Evolutionary conservation across 1,140 invertebrate genomes (phyloP).

Genomic region (Riptortus pedestris): DNA sequence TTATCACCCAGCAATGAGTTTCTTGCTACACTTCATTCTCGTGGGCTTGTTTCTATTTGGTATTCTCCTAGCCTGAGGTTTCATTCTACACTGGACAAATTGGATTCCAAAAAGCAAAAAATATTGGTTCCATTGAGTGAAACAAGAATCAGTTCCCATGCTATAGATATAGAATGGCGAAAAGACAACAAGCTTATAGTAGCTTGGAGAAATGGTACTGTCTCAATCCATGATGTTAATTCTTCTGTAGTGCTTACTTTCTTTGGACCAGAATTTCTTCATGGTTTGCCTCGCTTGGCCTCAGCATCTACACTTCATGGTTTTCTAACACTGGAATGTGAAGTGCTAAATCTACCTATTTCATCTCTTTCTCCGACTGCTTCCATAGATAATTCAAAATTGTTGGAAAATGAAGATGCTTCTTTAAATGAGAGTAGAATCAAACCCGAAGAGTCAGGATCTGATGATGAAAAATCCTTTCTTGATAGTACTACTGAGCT

Average conservation of each 20-base stretch:
- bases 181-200: slow-evolving; percentile 5
- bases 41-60: neutral
- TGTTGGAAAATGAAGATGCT: neutral
- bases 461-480: slow-evolving; percentile 5
- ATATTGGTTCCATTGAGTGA: neutral
- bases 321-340: slow-evolving; percentile 1
- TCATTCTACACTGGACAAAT: neutral
- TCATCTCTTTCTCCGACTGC: neutral
- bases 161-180: slow-evolving; percentile 3
- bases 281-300: neutral
- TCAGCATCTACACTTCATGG: slow-evolving; percentile 3
- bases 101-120: slow-evolving; percentile 2
- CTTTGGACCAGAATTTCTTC: neutral
- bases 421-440: too few relatives aligned
- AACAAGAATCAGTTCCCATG: neutral
- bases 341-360: neutral
- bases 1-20: slow-evolving; percentile 3
- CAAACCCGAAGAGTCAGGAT: neutral
- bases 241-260: slow-evolving; percentile 1
- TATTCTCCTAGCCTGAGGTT: neutral
- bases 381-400: slow-evolving; percentile 3
- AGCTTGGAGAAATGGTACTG: slow-evolving; percentile 5
- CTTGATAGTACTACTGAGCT: neutral
- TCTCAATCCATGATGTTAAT: slow-evolving; percentile 10
- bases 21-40: slow-evolving; percentile 2